phyloP scores from a whole-genome alignment of 1,140 invertebrate genomes.

The Saccostrea cuccullata region DNA sequence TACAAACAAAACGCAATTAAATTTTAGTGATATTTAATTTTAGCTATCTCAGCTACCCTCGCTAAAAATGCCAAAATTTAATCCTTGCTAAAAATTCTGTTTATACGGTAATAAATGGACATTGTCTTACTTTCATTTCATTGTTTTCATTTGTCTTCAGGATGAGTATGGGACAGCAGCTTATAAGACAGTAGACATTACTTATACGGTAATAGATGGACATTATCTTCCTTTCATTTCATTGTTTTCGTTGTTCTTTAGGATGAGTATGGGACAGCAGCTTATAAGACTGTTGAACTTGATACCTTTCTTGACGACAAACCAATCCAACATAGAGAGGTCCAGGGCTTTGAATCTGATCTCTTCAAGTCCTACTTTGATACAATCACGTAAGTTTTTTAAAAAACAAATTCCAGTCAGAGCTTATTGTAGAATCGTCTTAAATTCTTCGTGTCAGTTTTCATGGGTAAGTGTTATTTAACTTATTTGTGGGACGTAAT shows the following conservation, averaged over 20 bases:
- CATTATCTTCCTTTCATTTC: too few species aligned
- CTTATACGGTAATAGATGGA: too few species aligned
- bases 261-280: conserved; percentile 88
- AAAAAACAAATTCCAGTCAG: neutral
- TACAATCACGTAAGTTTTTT: conserved; percentile 80
- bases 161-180: conserved; percentile 89
- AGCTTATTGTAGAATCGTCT: neutral
- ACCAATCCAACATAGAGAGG: conserved; percentile 89
- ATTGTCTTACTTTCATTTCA: too few species aligned
- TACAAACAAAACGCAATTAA: too few species aligned
- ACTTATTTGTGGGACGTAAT: too few species aligned
- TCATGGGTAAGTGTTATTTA: too few species aligned
- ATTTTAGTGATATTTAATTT: too few species aligned
- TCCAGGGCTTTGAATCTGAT: conserved; percentile 89
- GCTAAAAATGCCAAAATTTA: too few species aligned
- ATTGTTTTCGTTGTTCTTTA: conserved; percentile 37
- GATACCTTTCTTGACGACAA: conserved; percentile 87
- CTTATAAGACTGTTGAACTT: conserved; percentile 90
- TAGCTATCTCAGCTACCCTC: too few species aligned
- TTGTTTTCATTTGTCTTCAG: conserved; percentile 41
- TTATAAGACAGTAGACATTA: conserved; percentile 87
- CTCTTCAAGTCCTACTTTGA: conserved; percentile 91
- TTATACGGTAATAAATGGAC: too few species aligned
- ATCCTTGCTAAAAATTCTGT: too few species aligned
- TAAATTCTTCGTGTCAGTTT: neutral